Base-by-base conservation (phyloP, 2,888 invertebrate species). In the Heliconius erato region DNA sequence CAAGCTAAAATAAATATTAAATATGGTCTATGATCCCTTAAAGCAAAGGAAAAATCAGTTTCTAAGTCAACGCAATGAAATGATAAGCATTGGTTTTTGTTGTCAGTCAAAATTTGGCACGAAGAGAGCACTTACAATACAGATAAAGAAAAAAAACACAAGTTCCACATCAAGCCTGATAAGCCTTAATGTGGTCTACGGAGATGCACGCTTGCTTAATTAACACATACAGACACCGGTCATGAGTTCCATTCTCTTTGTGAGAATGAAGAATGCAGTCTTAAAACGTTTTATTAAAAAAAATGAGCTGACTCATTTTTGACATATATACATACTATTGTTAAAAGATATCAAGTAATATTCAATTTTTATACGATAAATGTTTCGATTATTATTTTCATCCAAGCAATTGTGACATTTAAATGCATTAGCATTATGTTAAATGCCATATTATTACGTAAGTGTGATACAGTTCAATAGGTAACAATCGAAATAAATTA, bases 401-500 rank as follows among this genome's bases (percentile, higher is more conserved):
- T 26, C 14, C 26, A 44, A 72, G 44, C 44, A 72, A 44, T 26
- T 26, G 16, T 44, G 19, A 49, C 26, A 44, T 72, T 49, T 72
- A 72, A 72, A 72, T 49, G 23, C 26, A 44, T 71, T 44, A 40
- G 72, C 44, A 72, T 49, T 26, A 28, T 72, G 28, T 26, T 72
- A 72, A 72, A 72, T 72, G 44, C 26, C 72, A 49, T 72, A 72
- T 49, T 49, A 28, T 72, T 44, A 72, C 72, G 72, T 49, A 44
- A 72, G 44, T 72, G 26, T 72, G 44, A 49, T 28, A 72, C 26
- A 72, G 44, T 72, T 72, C 26, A 49, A 72, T 49, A 72, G 44
- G 26, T 44, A 72, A 72, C 72, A 72, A 72, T 72, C 44, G 44
- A 72, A 72, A 77, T 79, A 76, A 63, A 65, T 49, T 72, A 32